Base-by-base conservation (phyloP, 2,797 vertebrate genomes). In the Cynodonichthys magdalenae region DNA sequence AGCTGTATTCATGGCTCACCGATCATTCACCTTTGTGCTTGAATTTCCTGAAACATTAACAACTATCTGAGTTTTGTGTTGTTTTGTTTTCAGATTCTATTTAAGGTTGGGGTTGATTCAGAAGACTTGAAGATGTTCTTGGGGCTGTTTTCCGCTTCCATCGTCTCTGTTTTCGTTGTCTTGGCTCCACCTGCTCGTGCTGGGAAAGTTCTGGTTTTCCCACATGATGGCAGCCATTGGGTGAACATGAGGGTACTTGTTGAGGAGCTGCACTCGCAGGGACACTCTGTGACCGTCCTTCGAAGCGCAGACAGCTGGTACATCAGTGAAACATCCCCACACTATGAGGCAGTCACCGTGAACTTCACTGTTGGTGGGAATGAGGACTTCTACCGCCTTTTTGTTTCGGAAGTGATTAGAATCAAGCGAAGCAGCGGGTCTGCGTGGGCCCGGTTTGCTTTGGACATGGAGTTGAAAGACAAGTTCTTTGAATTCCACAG, bases 181-280 rank as follows among this genome's bases (percentile, higher is more conserved):
- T 14, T 75, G 24, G 17, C 50, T 52, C 39, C 68, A 19, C 12
- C 47, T 12, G 10, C 56, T 24, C 27, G 52, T 11, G 3, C 64
- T 14, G 75, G 76, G 41, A 83, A 76, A 0, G 31, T 82, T 53
- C 41, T 86, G 56, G 77, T 89, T 2, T 75, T 85, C 42, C 76
- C 83, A 14, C 50, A 75, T 31, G 87, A 88, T 0, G 79, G 86
- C 29, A 90, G 89, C 56, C 85, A 90, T 69, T 90, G 83, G 86
- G 67, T 89, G 31, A 90, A 88, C 74, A 90, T 85, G 84, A 68
- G 54, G 29, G 71, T 84, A 11, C 68, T 87, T 12, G 62, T 86
- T 11, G 63, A 81, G 52, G 82, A 57, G 42, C 69, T 89, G 28
- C 75, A 87, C 54, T 51, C 51, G 4, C 59, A 17, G 2, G 86